Conservation (phyloP, 2,113 vertebrate genomes). For the Corydoras maculifer region DNA sequence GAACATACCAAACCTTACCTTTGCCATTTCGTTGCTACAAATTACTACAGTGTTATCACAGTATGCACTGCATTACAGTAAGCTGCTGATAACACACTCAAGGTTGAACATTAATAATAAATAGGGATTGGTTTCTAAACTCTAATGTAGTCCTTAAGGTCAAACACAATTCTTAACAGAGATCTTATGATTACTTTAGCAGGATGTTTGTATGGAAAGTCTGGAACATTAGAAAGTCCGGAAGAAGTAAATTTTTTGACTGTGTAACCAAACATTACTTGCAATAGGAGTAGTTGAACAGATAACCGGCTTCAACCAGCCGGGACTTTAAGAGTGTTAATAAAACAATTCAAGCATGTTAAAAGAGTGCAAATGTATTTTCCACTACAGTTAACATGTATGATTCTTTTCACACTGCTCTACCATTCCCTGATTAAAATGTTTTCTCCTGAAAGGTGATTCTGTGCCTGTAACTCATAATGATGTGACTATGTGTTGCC, state of each 20-base stretch:
- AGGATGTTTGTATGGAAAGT: slow-evolving; percentile 1
- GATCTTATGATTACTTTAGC: slow-evolving; percentile 6
- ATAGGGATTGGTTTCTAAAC: not conserved
- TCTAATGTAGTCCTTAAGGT: not conserved
- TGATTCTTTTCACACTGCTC: not conserved
- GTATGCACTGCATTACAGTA: too few species aligned
- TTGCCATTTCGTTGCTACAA: too few species aligned
- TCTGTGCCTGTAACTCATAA: not conserved
- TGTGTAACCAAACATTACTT: slow-evolving; percentile 1
- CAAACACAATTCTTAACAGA: not conserved
- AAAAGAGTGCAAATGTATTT: not conserved
- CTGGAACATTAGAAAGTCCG: slow-evolving; percentile 9
- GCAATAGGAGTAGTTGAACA: slow-evolving; percentile 2
- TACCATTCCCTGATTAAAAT: slow-evolving; percentile 16
- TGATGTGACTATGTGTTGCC: not conserved
- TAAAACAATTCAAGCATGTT: not conserved
- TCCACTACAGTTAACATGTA: not conserved
- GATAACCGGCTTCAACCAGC: not conserved
- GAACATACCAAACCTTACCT: too few species aligned
- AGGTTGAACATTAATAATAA: slow-evolving; percentile 1
- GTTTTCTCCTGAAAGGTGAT: slow-evolving; percentile 4
- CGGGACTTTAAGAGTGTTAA: not conserved
- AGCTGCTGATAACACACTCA: not conserved
- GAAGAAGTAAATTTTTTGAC: not conserved
- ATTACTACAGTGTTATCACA: too few species aligned